Base-by-base conservation (phyloP, 2,888 invertebrate species). In the Chaetoderma sp. region DNA sequence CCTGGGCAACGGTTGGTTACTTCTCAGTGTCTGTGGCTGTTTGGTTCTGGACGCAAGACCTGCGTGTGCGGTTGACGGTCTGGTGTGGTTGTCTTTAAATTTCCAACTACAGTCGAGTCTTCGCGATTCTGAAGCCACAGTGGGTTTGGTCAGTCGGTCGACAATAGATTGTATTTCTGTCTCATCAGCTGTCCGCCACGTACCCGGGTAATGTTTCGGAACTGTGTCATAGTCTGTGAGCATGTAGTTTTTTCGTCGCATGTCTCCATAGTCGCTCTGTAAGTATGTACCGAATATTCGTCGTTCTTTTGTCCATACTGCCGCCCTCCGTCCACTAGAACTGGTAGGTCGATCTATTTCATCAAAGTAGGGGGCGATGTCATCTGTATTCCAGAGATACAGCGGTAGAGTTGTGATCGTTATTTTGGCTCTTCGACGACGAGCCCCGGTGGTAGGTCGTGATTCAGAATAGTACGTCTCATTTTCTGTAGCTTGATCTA, bases 171-270 rank as follows among this genome's bases (percentile, higher is more conserved):
- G 45, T 13, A 79, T 50, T 30, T 78, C 71, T 3, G 47, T 45
- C 4, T 60, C 45, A 8, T 62, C 62, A 36, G 74, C 77, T 4
- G 74, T 70, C 23, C 73, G 69, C 77, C 79, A 78, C 8, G 79
- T 79, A 18, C 79, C 79, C 5, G 78, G 78, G 65, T 77, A 79
- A 58, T 79, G 79, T 42, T 76, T 75, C 0, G 67, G 64, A 21
- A 79, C 64, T 56, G 72, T 75, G 2, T 77, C 77, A 66, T 78
- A 79, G 56, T 75, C 69, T 21, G 70, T 67, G 27, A 63, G 50
- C 63, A 76, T 74, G 56, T 79, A 79, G 0, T 76, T 74, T 25
- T 73, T 67, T 0, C 50, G 52, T 16, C 63, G 65, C 55, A 78
- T 77, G 54, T 75, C 75, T 27, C 67, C 67, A 57, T 75, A 63